phyloP scores from a whole-genome alignment of 2,797 vertebrate species.

The Holocentrus rufus region DNA sequence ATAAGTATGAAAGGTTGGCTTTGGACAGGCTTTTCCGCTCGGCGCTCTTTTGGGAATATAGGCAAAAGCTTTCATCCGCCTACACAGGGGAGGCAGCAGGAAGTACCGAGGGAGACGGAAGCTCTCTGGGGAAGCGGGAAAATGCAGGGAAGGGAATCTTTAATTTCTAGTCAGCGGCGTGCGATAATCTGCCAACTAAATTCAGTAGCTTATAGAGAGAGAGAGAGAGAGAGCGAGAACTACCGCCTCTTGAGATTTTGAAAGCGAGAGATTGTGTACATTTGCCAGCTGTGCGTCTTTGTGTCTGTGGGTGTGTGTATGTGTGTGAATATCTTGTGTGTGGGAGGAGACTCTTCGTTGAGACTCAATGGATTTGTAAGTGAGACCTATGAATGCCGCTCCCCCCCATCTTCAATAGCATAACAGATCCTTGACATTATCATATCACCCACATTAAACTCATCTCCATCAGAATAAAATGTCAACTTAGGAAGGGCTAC shows the following conservation, averaged over 20 bases:
- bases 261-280: background rate
- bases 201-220: constrained; percentile 27
- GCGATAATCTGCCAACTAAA: constrained; percentile 11
- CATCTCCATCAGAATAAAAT: constrained; percentile 70
- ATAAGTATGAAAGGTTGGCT: background rate
- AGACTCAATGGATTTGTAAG: constrained; percentile 29
- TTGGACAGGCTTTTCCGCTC: constrained; percentile 7
- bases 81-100: constrained; percentile 23
- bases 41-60: constrained; percentile 30
- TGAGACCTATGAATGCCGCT: constrained; percentile 30
- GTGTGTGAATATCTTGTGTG: background rate
- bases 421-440: constrained; percentile 65
- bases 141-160: background rate
- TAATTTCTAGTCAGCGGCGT: background rate
- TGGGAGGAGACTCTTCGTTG: constrained; percentile 24
- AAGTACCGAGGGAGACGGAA: constrained; percentile 14
- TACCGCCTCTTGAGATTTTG: background rate
- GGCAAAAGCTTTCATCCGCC: constrained; percentile 49
- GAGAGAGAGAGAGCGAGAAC: background rate
- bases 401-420: constrained; percentile 5
- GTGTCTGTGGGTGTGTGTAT: background rate
- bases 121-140: constrained; percentile 9
- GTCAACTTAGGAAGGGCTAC: constrained; percentile 63
- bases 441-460: constrained; percentile 62
- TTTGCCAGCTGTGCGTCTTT: background rate